Evolutionary conservation across 2,113 vertebrate species (phyloP), one percentile per base, ranked within the genome.

Genomic region (Fukomys damarensis): DNA sequence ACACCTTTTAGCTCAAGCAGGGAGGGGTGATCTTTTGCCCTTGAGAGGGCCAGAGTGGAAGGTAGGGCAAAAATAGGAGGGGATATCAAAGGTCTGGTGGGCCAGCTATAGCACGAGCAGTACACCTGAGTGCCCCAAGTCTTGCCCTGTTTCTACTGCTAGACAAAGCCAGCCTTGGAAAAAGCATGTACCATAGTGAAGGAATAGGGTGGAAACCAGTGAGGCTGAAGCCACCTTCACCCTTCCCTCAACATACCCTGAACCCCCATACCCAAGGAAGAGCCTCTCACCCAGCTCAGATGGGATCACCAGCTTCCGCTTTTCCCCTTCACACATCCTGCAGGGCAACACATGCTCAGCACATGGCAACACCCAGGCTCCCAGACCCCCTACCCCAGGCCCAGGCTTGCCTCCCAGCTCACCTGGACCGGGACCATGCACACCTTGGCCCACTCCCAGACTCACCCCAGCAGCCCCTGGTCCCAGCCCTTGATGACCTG

Each of bases 401-500:
- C 72, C 72, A 76, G 79, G 56, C 66, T 63, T 43, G 49, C 43
- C 89, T 59, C 89, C 96, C 86, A 46, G 28, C 46, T 85, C 52
- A 77, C 65, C 30, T 63, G 38, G 46, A 35, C 41, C 70, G 26
- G 20, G 46, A 43, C 56, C 35, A 13, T 32, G 30, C 3, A 46
- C 10, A 17, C 43, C 35, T 56, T 56, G 16, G 17, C 65, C 65
- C 26, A 4, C 58, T 90, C 82, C 70, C 30, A 13, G 28, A 98
- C 98, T 97, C 96, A 99, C 98, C 99, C 99, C 32, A 99, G 98
- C 86, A 99, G 98, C 89, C 99, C 99, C 98, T 99, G 99, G 98
- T 99, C 99, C 99, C 99, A 99, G 97, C 99, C 99, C 97, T 99
- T 99, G 97, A 99, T 99, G 97, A 99, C 99, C 97, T 99, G 99